phyloP scores from a whole-genome alignment of 2,888 invertebrate species.

The Diarsia dahlii region DNA sequence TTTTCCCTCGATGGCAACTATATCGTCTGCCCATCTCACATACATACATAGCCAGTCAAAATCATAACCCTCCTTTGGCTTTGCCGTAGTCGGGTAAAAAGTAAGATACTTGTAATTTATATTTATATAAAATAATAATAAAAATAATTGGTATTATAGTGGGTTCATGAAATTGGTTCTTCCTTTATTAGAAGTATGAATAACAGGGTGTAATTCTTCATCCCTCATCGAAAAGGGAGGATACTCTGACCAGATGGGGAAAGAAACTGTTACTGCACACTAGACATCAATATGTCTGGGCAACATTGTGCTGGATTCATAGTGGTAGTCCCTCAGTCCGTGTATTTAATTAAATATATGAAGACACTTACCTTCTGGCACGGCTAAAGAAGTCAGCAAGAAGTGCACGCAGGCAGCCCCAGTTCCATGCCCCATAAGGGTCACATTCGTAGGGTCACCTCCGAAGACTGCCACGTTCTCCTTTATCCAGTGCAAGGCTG shows the following conservation, averaged over 20 bases:
- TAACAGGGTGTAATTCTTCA: no score
- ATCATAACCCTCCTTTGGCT: no score
- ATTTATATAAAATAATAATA: slow-evolving; percentile 6
- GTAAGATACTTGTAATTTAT: no score
- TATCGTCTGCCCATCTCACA: no score
- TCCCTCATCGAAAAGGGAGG: no score
- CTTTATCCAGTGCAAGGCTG: slow-evolving; percentile 98
- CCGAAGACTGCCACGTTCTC: slow-evolving; percentile 98
- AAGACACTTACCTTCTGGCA: slow-evolving; percentile 95
- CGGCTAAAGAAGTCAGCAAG: slow-evolving; percentile 97
- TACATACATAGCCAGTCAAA: no score
- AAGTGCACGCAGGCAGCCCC: slow-evolving; percentile 99
- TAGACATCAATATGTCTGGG: no score
- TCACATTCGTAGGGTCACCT: slow-evolving; percentile 98
- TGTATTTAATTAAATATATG: neutral
- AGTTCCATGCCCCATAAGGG: slow-evolving; percentile 98
- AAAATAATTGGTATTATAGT: slow-evolving; percentile 16
- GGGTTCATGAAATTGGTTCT: slow-evolving; percentile 9
- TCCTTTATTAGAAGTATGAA: neutral
- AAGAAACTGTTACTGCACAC: no score
- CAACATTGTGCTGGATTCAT: neutral
- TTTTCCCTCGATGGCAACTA: no score
- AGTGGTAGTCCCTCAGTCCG: neutral
- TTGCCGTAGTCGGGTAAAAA: no score
- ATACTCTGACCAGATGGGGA: no score